These are phyloP conservation scores for Acanthosepion pharaonis DNA, from an alignment of 2,888 invertebrate species.

Conservation along the genomic window DNA sequence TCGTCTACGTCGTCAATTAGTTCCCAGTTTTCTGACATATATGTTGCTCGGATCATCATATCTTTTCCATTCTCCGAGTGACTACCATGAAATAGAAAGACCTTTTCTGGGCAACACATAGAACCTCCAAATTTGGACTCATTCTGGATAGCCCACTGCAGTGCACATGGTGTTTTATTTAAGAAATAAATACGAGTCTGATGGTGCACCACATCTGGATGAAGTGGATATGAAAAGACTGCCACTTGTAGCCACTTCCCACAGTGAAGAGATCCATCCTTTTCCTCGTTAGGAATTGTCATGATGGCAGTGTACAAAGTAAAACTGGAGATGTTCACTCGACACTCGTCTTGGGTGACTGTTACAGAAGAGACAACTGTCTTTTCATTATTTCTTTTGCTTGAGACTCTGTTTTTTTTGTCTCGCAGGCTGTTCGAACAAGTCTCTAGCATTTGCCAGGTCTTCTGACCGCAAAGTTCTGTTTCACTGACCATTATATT, in stretches of 20 bases:
- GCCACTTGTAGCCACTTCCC: constrained; percentile 63
- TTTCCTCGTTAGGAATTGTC: constrained; percentile 50
- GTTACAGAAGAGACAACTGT: not conserved
- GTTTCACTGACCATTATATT: constrained; percentile 59
- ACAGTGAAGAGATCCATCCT: constrained; percentile 46
- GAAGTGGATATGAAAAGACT: constrained; percentile 58
- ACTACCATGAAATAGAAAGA: constrained; percentile 58
- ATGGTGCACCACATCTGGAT: constrained; percentile 55
- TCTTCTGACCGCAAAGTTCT: constrained; percentile 53
- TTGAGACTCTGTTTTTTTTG: no score
- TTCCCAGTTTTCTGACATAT: constrained; percentile 60
- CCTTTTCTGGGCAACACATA: constrained; percentile 60
- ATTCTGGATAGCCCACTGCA: constrained; percentile 65
- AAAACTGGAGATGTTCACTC: constrained; percentile 57
- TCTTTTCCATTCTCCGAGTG: constrained; percentile 47
- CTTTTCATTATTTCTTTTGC: no score
- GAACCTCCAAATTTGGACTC: constrained; percentile 60
- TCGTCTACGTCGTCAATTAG: constrained; percentile 51
- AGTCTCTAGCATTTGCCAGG: constrained; percentile 50
- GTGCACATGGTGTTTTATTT: constrained; percentile 63
- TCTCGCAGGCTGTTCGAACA: not conserved
- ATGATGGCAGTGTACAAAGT: constrained; percentile 60
- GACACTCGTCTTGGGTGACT: constrained; percentile 56
- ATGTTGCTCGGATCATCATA: constrained; percentile 51
- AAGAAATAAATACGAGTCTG: constrained; percentile 62